phyloP scores from a whole-genome alignment of 2,888 invertebrate species.

The Buathra laborator region DNA sequence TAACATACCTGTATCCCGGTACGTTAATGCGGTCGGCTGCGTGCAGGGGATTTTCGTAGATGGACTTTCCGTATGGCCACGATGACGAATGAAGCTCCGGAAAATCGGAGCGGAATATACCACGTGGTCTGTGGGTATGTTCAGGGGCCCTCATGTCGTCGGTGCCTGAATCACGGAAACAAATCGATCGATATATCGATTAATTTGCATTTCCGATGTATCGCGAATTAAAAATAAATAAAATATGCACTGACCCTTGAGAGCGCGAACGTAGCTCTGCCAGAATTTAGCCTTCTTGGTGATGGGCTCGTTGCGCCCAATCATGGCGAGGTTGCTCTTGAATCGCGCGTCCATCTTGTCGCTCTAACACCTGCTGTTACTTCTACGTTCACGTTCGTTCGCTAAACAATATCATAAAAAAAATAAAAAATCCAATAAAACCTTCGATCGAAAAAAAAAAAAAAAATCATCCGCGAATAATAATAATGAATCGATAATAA shows the following conservation, averaged over 20 bases:
- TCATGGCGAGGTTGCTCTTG: slow-evolving; percentile 97
- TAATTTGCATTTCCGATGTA: neutral
- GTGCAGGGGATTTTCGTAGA: slow-evolving; percentile 93
- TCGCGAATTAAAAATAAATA: neutral
- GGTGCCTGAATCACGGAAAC: slow-evolving; percentile 88
- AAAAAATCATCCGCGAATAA: too few relatives aligned
- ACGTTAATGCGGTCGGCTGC: slow-evolving; percentile 94
- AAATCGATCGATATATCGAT: neutral
- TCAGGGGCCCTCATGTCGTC: slow-evolving; percentile 97
- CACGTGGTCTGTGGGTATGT: slow-evolving; percentile 89
- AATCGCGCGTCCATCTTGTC: slow-evolving; percentile 90
- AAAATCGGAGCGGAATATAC: slow-evolving; percentile 90
- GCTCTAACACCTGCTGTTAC: slow-evolving; percentile 86
- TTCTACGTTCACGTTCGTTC: slow-evolving; percentile 90
- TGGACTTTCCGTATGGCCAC: slow-evolving; percentile 94
- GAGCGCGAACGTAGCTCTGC: slow-evolving; percentile 96
- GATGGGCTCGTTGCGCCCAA: slow-evolving; percentile 96
- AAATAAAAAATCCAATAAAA: slow-evolving; percentile 3
- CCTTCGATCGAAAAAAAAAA: neutral
- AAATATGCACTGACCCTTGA: slow-evolving; percentile 90
- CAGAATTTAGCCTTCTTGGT: slow-evolving; percentile 97
- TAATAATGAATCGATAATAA: too few relatives aligned
- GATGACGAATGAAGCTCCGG: slow-evolving; percentile 90
- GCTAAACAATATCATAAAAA: slow-evolving; percentile 85
- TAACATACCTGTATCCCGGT: slow-evolving; percentile 91